A percentile compares a stretch with the other conserved stretches of the same genome.
These are phyloP conservation scores for Centropristis striata DNA, from an alignment of 2,113 vertebrate genomes.

Conservation along the genomic window DNA sequence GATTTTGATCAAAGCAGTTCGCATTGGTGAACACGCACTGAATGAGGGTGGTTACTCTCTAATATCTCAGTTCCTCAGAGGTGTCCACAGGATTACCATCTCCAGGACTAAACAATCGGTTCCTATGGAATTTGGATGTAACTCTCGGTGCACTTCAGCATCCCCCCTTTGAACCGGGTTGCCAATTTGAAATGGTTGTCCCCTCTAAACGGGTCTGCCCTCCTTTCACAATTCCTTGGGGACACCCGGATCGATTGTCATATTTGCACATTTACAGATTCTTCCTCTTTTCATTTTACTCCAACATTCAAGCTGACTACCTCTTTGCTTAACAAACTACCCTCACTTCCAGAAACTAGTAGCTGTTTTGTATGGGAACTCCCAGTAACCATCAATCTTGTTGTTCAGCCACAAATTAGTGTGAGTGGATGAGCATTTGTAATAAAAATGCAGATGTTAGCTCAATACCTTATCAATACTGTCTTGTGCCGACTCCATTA, in stretches of 20 bases:
- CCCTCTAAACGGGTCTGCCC: constrained; percentile 33
- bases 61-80: too few species aligned
- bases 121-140: too few species aligned
- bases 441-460: too few species aligned
- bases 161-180: constrained; percentile 22
- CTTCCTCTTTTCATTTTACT: not conserved
- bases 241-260: constrained; percentile 11
- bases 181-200: too few species aligned
- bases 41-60: too few species aligned
- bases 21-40: too few species aligned
- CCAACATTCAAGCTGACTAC: not conserved
- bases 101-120: too few species aligned
- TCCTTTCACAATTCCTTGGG: not conserved
- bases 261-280: not conserved
- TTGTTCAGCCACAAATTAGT: constrained; percentile 80
- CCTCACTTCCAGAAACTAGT: constrained; percentile 18
- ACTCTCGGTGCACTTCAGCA: too few species aligned
- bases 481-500: not conserved
- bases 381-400: constrained; percentile 75
- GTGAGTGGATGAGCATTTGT: constrained; percentile 3
- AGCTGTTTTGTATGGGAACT: constrained; percentile 44
- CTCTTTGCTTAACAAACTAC: not conserved
- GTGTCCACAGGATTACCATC: too few species aligned
- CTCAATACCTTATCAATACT: constrained; percentile 76
- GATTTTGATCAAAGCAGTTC: too few species aligned